Conservation (phyloP, 2,797 vertebrate species). For the Ceryle rudis region DNA sequence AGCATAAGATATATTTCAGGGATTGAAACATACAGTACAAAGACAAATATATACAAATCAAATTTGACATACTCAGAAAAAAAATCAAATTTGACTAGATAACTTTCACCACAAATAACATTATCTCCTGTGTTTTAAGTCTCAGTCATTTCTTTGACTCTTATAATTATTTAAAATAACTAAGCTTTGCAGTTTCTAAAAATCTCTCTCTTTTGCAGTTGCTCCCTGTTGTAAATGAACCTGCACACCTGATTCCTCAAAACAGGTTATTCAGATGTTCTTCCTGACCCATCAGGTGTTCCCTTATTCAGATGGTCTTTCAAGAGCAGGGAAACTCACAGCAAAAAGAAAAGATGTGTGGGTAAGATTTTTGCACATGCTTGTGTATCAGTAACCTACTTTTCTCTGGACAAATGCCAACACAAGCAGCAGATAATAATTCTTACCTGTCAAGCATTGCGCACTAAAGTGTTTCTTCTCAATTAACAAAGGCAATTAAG, state of each 20-base stretch:
- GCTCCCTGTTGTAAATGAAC: neutral
- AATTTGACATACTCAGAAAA: neutral
- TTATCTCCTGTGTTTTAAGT: neutral
- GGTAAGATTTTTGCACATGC: neutral
- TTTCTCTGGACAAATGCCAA: slow-evolving; percentile 70
- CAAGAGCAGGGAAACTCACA: neutral
- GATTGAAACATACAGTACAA: neutral
- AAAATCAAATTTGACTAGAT: neutral
- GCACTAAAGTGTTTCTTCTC: slow-evolving; percentile 65
- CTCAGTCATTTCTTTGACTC: neutral
- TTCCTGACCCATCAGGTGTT: neutral
- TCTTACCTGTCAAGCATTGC: slow-evolving; percentile 65
- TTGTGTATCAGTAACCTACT: slow-evolving; percentile 37
- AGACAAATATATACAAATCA: neutral
- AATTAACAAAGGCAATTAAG: slow-evolving; percentile 76
- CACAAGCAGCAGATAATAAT: slow-evolving; percentile 65
- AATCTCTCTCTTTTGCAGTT: neutral
- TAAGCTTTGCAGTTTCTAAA: neutral
- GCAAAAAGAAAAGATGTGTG: neutral
- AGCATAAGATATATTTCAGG: neutral
- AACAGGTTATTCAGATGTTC: neutral
- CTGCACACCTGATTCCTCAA: neutral
- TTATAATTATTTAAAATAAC: neutral
- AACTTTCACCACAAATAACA: neutral
- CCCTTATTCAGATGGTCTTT: neutral